These are phyloP conservation scores for Amblyteles armatorius DNA, from an alignment of 2,888 invertebrate genomes.

Conservation along the genomic window DNA sequence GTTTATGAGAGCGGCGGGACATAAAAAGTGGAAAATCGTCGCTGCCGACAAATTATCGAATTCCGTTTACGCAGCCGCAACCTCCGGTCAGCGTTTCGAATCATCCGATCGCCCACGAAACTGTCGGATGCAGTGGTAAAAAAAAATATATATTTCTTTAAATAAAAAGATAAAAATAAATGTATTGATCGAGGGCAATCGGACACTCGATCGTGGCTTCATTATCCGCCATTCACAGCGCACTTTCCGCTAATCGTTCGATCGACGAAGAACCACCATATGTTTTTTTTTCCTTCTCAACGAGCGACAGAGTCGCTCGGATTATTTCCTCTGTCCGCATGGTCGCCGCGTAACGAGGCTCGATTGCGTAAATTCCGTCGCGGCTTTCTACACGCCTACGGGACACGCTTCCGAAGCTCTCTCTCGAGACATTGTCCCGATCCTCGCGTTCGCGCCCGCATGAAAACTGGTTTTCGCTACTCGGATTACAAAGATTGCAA, in stretches of 20 bases:
- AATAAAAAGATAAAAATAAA: neutral
- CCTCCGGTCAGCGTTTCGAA: neutral
- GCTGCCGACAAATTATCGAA: constrained; percentile 53
- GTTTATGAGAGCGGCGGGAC: constrained; percentile 42
- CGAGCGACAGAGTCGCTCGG: neutral
- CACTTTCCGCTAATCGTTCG: constrained; percentile 40
- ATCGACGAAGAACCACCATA: constrained; percentile 30
- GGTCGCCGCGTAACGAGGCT: constrained; percentile 4
- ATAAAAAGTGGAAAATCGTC: constrained; percentile 22
- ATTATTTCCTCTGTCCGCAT: neutral
- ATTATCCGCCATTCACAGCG: constrained; percentile 15
- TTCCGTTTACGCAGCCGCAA: neutral
- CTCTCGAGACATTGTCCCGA: neutral
- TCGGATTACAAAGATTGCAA: neutral
- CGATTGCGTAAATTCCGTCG: constrained; percentile 46
- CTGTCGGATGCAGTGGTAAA: neutral
- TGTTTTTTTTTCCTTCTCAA: constrained; percentile 12
- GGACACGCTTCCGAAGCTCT: constrained; percentile 10
- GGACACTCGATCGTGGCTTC: constrained; percentile 16
- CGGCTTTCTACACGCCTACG: constrained; percentile 54
- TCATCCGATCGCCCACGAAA: neutral
- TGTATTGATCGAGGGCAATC: constrained; percentile 3
- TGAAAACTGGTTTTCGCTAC: constrained; percentile 11
- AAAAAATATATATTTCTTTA: neutral
- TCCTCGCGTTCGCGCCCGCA: neutral